A percentile compares a stretch with the other conserved stretches of the same genome.
Evolutionary conservation across 1,140 invertebrate species (phyloP).

Genomic region (Papilio xuthus): DNA sequence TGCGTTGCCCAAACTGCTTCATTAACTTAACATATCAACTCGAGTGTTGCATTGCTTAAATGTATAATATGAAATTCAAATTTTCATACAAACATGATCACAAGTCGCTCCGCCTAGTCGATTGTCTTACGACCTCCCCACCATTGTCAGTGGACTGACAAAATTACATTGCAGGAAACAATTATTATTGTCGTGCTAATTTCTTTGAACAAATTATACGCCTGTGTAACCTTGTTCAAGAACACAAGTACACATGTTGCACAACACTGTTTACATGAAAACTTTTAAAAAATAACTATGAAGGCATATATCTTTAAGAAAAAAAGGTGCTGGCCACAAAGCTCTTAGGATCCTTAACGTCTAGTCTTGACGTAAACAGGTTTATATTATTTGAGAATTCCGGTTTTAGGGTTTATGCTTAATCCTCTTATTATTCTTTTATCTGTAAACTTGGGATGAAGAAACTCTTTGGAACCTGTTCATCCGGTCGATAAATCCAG

Average conservation of each 20-base stretch:
- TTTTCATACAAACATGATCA: neutral
- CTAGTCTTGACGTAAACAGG: neutral
- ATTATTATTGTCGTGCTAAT: conserved; percentile 55
- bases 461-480: conserved; percentile 43
- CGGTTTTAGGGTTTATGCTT: neutral
- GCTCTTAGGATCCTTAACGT: neutral
- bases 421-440: conserved; percentile 14
- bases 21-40: conserved; percentile 9
- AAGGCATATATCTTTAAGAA: neutral
- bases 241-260: conserved; percentile 40
- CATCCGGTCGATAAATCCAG: conserved; percentile 38
- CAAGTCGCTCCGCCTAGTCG: neutral
- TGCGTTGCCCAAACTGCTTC: neutral
- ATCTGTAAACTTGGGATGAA: conserved; percentile 27
- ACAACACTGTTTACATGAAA: conserved; percentile 39
- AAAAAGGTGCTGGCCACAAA: neutral
- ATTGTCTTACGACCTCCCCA: conserved; percentile 26
- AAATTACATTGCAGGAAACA: conserved; percentile 55
- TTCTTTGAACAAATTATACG: conserved; percentile 48
- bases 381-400: neutral
- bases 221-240: conserved; percentile 46
- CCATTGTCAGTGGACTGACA: conserved; percentile 49
- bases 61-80: conserved; percentile 8
- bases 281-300: neutral
- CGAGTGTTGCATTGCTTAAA: neutral